Conservation (phyloP, 2,888 invertebrate genomes). For the Zhuqinia jingwanae region DNA sequence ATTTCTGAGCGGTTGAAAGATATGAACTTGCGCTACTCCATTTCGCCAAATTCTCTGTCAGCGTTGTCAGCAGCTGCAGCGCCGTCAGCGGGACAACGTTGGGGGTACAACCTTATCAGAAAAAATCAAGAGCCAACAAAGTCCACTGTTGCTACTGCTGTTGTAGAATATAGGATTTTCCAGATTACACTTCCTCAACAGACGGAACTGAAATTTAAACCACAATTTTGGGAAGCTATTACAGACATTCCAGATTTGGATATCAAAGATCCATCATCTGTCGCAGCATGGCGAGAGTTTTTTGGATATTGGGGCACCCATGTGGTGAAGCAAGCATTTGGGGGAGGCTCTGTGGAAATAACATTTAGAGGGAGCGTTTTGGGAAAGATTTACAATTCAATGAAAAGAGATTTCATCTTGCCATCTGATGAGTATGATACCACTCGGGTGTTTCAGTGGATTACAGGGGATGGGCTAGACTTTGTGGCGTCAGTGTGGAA, state of each 20-base stretch:
- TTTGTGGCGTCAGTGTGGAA: slow-evolving; percentile 59
- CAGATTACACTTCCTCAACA: slow-evolving; percentile 66
- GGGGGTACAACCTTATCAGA: slow-evolving; percentile 72
- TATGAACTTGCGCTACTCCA: slow-evolving; percentile 63
- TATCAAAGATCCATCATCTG: slow-evolving; percentile 47
- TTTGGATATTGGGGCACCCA: slow-evolving; percentile 76
- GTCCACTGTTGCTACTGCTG: slow-evolving; percentile 62
- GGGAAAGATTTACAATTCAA: slow-evolving; percentile 61
- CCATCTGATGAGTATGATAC: slow-evolving; percentile 71
- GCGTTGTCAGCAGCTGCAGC: slow-evolving; percentile 35
- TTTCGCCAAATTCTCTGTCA: slow-evolving; percentile 59
- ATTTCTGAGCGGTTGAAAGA: slow-evolving; percentile 72
- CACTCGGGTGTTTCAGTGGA: slow-evolving; percentile 72
- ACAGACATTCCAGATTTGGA: slow-evolving; percentile 67
- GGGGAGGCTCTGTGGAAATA: slow-evolving; percentile 72
- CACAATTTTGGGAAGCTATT: slow-evolving; percentile 70
- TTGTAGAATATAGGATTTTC: slow-evolving; percentile 71
- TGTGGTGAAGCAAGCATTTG: slow-evolving; percentile 68
- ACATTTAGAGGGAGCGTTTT: slow-evolving; percentile 68
- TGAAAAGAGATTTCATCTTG: slow-evolving; percentile 68
- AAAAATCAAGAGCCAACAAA: slow-evolving; percentile 71
- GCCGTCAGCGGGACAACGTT: slow-evolving; percentile 23
- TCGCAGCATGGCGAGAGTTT: slow-evolving; percentile 70
- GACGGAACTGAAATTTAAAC: slow-evolving; percentile 64
- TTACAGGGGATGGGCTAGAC: slow-evolving; percentile 73